Base-by-base conservation (phyloP, 2,888 invertebrate genomes). In the Lithophane socia region DNA sequence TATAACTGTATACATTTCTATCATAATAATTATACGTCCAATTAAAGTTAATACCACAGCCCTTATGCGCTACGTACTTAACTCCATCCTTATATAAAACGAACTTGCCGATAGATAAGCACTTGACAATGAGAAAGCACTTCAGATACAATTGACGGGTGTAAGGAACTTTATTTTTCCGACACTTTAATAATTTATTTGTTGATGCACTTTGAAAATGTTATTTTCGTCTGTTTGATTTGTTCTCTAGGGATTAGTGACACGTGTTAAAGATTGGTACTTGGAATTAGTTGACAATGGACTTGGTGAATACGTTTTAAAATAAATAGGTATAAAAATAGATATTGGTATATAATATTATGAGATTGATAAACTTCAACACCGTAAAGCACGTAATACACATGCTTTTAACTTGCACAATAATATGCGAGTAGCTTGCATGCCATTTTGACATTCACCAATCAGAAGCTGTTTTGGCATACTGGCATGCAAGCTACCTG, bases 111-210 rank as follows among this genome's bases (percentile, higher is more conserved):
- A 37, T 78, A 73, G 79, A 79, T 61, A 73, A 80, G 63, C 63
- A 71, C 78, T 75, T 21, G 72, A 70, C 78, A 80, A 72, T 67
- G 64, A 66, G 61, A 71, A n/a, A 44, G 52, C 56, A 77, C 73
- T 86, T 29, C 12, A 76, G 52, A 66, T n/a, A 84, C 79, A 82
- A 84, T 87, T 65, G 67, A 60, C 8, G 61, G 70, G 88, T 78
- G 80, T 71, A 89, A 88, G 80, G 37, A 85, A 89, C 88, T 87
- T 85, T 81, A 77, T 60, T 78, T 83, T 85, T 77, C 82, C 79
- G 79, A 83, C n/a, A 69, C 60, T 75, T n/a, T 3, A 7, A 18
- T 37, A 37, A 37, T 37, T 64, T 80, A 68, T 77, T 73, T 78
- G n/a, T n/a, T 54, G 47, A 71, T 67, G 61, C 21, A 54, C 70